These are phyloP conservation scores for Proisotoma minuta DNA, from an alignment of 2,888 invertebrate genomes.

Conservation along the genomic window DNA sequence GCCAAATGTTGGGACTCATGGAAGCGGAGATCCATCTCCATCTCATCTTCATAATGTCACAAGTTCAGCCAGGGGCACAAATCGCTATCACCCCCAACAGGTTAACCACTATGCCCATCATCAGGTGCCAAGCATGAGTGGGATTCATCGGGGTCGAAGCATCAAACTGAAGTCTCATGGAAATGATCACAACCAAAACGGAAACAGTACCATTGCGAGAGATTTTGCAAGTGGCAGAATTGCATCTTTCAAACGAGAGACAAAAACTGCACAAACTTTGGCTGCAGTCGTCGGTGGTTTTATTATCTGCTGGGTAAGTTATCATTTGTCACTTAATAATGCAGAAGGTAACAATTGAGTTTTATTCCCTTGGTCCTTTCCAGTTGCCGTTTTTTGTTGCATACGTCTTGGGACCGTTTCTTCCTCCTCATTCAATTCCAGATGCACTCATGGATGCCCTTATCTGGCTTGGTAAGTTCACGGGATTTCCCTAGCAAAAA, in stretches of 20 bases:
- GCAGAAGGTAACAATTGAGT: not conserved
- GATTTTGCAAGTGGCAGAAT: slow-evolving; percentile 47
- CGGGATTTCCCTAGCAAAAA: not conserved
- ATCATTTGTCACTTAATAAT: not conserved
- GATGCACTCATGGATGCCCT: slow-evolving; percentile 65
- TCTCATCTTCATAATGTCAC: slow-evolving; percentile 16
- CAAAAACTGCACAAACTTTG: slow-evolving; percentile 80
- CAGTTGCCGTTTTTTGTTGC: slow-evolving; percentile 73
- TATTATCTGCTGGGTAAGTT: slow-evolving; percentile 68
- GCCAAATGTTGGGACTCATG: slow-evolving; percentile 23
- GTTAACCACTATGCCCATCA: slow-evolving; percentile 15
- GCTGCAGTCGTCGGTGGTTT: slow-evolving; percentile 84
- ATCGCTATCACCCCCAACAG: slow-evolving; percentile 28
- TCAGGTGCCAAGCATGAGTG: not conserved
- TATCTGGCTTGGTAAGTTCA: slow-evolving; percentile 67
- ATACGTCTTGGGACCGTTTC: slow-evolving; percentile 74
- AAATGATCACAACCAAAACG: slow-evolving; percentile 41
- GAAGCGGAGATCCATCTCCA: slow-evolving; percentile 10
- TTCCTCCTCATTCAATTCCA: slow-evolving; percentile 55
- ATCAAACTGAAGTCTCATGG: slow-evolving; percentile 28
- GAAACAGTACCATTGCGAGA: slow-evolving; percentile 23
- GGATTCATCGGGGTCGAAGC: slow-evolving; percentile 30
- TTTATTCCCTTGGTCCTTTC: not conserved
- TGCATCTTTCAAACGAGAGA: slow-evolving; percentile 64
- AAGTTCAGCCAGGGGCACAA: slow-evolving; percentile 4